Evolutionary conservation across 2,113 vertebrate species (phyloP).

Genomic region (Ciconia stormi): DNA sequence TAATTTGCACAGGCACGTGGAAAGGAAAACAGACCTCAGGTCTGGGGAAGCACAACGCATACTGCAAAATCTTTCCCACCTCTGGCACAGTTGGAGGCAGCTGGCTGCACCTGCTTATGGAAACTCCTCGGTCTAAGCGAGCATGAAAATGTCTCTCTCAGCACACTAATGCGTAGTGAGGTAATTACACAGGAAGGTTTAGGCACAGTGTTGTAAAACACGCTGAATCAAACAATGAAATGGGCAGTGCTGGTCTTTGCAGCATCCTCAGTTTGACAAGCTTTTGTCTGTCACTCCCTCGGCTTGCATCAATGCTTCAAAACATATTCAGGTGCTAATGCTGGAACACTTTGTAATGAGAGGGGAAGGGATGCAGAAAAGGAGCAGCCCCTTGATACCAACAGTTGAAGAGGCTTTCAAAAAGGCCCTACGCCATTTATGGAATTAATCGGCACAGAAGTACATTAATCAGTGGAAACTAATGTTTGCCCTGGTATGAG

Average conservation of each 20-base stretch:
- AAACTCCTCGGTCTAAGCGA: not conserved
- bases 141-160: conserved; percentile 25
- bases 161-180: not conserved
- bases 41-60: not conserved
- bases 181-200: not conserved
- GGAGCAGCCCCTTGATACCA: not conserved
- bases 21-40: conserved; percentile 5
- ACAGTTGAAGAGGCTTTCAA: conserved; percentile 16
- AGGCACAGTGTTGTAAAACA: not conserved
- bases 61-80: not conserved
- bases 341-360: not conserved
- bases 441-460: conserved; percentile 21
- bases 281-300: not conserved
- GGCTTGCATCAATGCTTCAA: not conserved
- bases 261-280: not conserved
- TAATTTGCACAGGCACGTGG: not conserved
- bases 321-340: not conserved
- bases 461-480: conserved; percentile 17
- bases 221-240: conserved; percentile 2
- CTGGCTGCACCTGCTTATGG: conserved; percentile 30
- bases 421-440: not conserved
- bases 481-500: not conserved
- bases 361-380: not conserved
- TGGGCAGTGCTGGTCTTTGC: not conserved
- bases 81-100: conserved; percentile 37